These are phyloP conservation scores for Parnassius smintheus DNA, from an alignment of 2,888 invertebrate species.

Conservation along the genomic window DNA sequence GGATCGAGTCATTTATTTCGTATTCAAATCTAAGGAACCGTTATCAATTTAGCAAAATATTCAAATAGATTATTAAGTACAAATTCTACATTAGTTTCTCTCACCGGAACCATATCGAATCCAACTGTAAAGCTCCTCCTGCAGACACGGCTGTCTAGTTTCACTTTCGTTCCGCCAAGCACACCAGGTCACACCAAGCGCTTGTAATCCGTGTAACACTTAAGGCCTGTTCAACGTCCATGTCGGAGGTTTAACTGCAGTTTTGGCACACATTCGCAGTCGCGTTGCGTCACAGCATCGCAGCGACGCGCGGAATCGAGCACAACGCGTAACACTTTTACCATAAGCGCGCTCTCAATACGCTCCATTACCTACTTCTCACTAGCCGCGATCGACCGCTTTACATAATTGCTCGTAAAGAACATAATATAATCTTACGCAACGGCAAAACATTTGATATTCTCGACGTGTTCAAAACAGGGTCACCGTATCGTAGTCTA, in stretches of 20 bases:
- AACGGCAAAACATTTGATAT: constrained; percentile 67
- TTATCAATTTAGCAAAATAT: background rate
- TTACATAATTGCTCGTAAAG: constrained; percentile 72
- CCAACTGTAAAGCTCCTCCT: constrained; percentile 5
- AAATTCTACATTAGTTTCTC: background rate
- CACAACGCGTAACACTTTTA: constrained; percentile 76
- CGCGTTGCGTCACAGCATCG: constrained; percentile 71
- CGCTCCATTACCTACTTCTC: constrained; percentile 56
- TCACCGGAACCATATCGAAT: background rate
- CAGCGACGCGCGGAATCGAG: constrained; percentile 57
- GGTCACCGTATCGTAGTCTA: constrained; percentile 51
- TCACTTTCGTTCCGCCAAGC: constrained; percentile 30
- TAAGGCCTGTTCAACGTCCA: constrained; percentile 35
- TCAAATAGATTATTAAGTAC: background rate
- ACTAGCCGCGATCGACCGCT: constrained; percentile 54
- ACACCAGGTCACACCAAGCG: constrained; percentile 29
- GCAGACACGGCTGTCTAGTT: constrained; percentile 22
- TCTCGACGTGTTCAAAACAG: constrained; percentile 57
- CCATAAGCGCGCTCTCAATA: constrained; percentile 55
- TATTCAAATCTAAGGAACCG: too few species aligned
- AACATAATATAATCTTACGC: constrained; percentile 67
- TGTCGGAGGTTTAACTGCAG: constrained; percentile 66
- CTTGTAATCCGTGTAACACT: constrained; percentile 34
- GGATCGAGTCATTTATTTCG: too few species aligned
- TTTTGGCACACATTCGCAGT: constrained; percentile 76